A percentile compares a stretch with the other conserved stretches of the same genome.
phyloP scores from a whole-genome alignment of 1,140 invertebrate species.

The Drosophila busckii region DNA sequence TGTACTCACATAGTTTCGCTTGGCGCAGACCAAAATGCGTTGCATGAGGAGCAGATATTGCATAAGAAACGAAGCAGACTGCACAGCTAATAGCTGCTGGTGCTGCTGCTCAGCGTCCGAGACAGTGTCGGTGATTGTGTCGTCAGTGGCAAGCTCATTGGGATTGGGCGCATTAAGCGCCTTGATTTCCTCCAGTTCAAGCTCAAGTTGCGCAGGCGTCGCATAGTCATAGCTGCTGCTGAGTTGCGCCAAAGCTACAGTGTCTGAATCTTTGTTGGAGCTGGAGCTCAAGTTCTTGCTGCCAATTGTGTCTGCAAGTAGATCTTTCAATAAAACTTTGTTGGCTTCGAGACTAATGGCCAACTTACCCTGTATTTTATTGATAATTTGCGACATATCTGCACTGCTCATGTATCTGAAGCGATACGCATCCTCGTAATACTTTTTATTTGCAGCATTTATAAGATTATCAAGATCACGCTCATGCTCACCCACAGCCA shows the following conservation, averaged over 20 bases:
- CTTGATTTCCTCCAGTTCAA: constrained; percentile 65
- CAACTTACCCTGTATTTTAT: constrained; percentile 65
- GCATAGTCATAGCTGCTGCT: constrained; percentile 57
- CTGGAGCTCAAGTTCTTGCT: constrained; percentile 35
- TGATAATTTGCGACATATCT: constrained; percentile 48
- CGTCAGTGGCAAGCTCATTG: constrained; percentile 15
- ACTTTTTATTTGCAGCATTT: constrained; percentile 80
- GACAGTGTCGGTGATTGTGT: constrained; percentile 16
- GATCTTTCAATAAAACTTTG: not conserved
- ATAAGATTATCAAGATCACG: constrained; percentile 82
- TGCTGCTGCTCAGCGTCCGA: not conserved
- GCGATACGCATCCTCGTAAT: constrained; percentile 79
- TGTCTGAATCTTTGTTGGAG: constrained; percentile 25
- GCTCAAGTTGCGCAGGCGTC: constrained; percentile 49
- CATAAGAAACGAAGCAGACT: constrained; percentile 79
- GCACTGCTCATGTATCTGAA: constrained; percentile 34
- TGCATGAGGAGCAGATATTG: constrained; percentile 82
- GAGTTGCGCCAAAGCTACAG: constrained; percentile 37
- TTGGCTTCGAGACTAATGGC: too few species aligned
- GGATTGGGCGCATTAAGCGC: constrained; percentile 35
- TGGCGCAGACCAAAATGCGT: constrained; percentile 82
- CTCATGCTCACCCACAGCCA: constrained; percentile 87
- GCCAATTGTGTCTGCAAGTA: constrained; percentile 46
- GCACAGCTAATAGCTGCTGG: constrained; percentile 10
- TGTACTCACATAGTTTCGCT: constrained; percentile 83